Percentiles rank a stretch among this genome's conserved stretches.
Conservation (phyloP, 2,113 vertebrate species). For the Bubo scandiacus region DNA sequence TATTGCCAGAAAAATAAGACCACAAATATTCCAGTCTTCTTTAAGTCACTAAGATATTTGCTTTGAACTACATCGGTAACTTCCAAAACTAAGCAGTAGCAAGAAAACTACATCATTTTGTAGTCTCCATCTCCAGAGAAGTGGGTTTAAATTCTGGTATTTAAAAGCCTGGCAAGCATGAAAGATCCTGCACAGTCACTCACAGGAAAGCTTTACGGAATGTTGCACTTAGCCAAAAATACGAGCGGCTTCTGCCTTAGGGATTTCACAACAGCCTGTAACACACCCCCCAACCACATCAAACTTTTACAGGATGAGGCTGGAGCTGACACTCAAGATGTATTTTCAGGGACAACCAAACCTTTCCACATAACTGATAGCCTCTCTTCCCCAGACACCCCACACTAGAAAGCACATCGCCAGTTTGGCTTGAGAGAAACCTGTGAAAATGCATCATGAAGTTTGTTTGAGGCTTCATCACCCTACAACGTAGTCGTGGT, state of each 20-base stretch:
- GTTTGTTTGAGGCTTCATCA: not conserved
- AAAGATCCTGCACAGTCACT: not conserved
- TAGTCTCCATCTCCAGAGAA: not conserved
- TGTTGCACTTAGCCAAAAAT: not conserved
- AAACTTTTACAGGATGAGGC: not conserved
- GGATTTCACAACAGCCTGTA: not conserved
- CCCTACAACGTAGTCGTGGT: accelerated
- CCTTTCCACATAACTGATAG: not conserved
- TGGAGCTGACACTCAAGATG: not conserved
- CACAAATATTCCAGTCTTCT: not conserved
- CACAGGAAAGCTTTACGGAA: not conserved
- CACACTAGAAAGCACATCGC: accelerated
- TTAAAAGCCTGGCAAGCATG: not conserved
- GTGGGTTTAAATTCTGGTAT: not conserved
- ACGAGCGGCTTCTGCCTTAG: not conserved
- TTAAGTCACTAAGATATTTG: not conserved
- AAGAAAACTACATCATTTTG: not conserved
- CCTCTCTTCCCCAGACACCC: not conserved
- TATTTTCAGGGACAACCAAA: not conserved
- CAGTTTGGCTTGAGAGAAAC: not conserved
- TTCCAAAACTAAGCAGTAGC: not conserved
- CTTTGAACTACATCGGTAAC: slow-evolving; percentile 4
- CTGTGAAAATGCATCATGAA: accelerated
- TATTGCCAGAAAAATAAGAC: slow-evolving; percentile 34
- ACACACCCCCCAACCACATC: not conserved